Base-by-base conservation (phyloP, 2,797 vertebrate species). In the Adrianichthys oophorus region DNA sequence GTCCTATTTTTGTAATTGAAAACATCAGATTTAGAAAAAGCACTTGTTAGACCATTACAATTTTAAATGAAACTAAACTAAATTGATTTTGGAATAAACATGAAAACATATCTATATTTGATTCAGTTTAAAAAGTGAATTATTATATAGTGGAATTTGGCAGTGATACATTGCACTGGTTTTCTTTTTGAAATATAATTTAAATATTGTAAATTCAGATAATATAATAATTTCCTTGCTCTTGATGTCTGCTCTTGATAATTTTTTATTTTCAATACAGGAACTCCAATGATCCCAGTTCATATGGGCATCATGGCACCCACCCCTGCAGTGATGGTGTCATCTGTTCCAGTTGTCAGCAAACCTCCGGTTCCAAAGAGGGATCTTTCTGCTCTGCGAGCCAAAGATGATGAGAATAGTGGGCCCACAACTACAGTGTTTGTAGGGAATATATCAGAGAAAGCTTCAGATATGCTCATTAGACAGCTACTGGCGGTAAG, bases 381-480 rank as follows among this genome's bases (percentile, higher is more conserved):
- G 83, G 98, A 99, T 15, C 70, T 87, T 59, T 82, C 83, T 66
- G 89, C 89, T 32, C 21, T 94, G 70, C 91, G 92, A 72, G 74
- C 83, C 68, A 98, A 94, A 85, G 95, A 98, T 0, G 95, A 95
- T 46, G 96, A 98, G 62, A 94, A 90, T 76, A 93, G 93, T 0
- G 96, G 97, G 15, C 98, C 98, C n/a, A 99, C 96, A 2, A 99
- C 98, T 46, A 99, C 98, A 0, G 98, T 99, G 65, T 99, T 99
- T 88, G 98, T 99, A 54, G 98, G 98, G 59, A 99, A 98, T 82
- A 99, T 99, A 85, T 98, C 98, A 0, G 98, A 99, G 80, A 99
- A 98, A 85, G 98, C 98, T 14, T 98, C 98, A 4, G 98, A 99
- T 72, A 98, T 99, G 98, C 92, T 99, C 40, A 98, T 99, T 78